phyloP scores from a whole-genome alignment of 2,888 invertebrate genomes.

The Prenolepis imparis region DNA sequence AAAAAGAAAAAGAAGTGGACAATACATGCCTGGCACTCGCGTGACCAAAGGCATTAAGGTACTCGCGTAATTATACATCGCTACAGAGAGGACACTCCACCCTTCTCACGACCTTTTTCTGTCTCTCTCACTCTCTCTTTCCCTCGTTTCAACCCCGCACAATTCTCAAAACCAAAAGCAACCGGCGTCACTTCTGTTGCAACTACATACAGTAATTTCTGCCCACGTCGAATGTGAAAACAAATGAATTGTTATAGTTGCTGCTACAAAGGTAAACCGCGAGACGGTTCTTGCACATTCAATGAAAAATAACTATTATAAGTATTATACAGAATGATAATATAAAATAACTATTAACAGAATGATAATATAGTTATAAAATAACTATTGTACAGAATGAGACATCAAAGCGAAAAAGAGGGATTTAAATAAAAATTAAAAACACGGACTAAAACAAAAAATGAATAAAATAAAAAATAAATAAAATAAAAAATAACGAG shows the following conservation, averaged over 20 bases:
- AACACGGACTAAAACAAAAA: not conserved
- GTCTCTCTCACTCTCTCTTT: slow-evolving; percentile 43
- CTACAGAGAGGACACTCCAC: slow-evolving; percentile 69
- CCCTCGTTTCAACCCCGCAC: slow-evolving; percentile 39
- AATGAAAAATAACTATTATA: not conserved
- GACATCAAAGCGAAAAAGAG: not conserved
- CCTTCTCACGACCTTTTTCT: slow-evolving; percentile 69
- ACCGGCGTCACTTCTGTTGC: slow-evolving; percentile 38
- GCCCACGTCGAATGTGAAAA: slow-evolving; percentile 43
- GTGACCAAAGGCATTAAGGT: slow-evolving; percentile 72
- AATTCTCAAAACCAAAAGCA: slow-evolving; percentile 45
- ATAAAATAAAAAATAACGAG: not conserved
- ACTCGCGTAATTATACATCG: slow-evolving; percentile 70
- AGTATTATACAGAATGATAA: no score
- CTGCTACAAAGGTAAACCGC: slow-evolving; percentile 6
- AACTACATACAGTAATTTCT: slow-evolving; percentile 22
- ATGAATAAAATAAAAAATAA: not conserved
- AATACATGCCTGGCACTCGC: slow-evolving; percentile 56
- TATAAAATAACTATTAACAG: no score
- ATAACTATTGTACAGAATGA: not conserved
- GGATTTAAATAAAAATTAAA: not conserved
- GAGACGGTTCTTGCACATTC: not conserved
- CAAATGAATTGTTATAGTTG: slow-evolving; percentile 23
- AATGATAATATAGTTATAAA: no score
- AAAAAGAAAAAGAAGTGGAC: slow-evolving; percentile 42